Conservation (phyloP, 2,888 invertebrate species). For the Clepsis dumicolana region DNA sequence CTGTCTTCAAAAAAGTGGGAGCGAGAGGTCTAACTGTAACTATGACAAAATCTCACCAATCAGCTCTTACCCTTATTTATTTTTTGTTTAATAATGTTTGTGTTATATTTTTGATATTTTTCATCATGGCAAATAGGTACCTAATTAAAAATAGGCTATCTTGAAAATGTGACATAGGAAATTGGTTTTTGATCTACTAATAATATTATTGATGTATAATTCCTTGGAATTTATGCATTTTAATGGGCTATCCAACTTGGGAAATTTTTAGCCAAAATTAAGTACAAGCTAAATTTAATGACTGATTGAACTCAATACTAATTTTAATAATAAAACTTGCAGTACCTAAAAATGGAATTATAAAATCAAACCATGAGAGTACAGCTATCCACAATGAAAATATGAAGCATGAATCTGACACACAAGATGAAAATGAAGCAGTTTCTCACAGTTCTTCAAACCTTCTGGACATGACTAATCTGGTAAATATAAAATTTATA, state of each 20-base stretch:
- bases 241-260: too few relatives aligned
- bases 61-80: not conserved
- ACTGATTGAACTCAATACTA: not conserved
- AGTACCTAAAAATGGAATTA: constrained; percentile 73
- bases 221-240: too few relatives aligned
- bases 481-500: constrained; percentile 61
- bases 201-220: too few relatives aligned
- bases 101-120: too few relatives aligned
- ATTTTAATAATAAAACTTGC: constrained; percentile 46
- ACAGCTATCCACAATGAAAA: constrained; percentile 59
- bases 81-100: not conserved
- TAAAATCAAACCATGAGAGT: constrained; percentile 57
- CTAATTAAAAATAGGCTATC: too few relatives aligned
- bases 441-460: constrained; percentile 72
- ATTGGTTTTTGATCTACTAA: too few relatives aligned
- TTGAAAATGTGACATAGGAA: too few relatives aligned
- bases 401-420: constrained; percentile 61
- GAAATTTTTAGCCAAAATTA: too few relatives aligned
- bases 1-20: not conserved
- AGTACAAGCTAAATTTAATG: not conserved
- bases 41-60: not conserved
- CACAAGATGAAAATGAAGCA: constrained; percentile 71
- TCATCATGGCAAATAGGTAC: too few relatives aligned
- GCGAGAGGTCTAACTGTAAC: not conserved
- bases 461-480: constrained; percentile 75